Conservation (phyloP, 2,113 vertebrate genomes). For the Lasiurus borealis region DNA sequence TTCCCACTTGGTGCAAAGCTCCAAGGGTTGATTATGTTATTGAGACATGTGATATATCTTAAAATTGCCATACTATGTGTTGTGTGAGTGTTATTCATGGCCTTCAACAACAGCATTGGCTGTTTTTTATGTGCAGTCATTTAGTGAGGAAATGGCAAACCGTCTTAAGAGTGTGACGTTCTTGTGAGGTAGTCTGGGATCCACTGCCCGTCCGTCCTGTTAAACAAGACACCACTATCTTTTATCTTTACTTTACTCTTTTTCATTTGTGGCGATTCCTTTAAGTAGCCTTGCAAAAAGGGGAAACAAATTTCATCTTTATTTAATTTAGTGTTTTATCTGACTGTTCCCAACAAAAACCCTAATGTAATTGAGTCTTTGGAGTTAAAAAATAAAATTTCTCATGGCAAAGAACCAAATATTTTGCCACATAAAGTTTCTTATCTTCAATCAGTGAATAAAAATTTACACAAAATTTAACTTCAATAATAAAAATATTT, state of each 20-base stretch:
- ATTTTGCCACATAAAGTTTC: not conserved
- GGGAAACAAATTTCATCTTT: not conserved
- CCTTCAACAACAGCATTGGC: not conserved
- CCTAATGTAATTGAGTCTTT: not conserved
- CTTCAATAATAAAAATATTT: not conserved
- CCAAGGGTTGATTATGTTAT: not conserved
- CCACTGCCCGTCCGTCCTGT: not conserved
- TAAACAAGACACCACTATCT: not conserved
- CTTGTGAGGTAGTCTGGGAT: not conserved
- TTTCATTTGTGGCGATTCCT: not conserved
- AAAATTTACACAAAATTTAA: not conserved
- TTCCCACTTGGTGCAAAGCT: not conserved
- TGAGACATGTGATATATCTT: not conserved
- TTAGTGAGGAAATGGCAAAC: constrained; percentile 8
- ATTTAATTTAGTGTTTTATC: constrained; percentile 51
- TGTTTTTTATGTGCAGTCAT: not conserved
- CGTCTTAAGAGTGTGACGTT: not conserved
- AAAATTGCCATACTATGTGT: not conserved
- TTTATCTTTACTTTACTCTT: not conserved
- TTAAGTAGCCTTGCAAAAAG: not conserved
- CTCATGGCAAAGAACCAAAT: not conserved
- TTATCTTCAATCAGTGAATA: not conserved
- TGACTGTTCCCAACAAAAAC: not conserved
- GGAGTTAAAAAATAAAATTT: not conserved
- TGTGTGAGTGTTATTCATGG: not conserved